Base-by-base conservation (phyloP, 2,113 vertebrate genomes). In the Spilogale gracilis region DNA sequence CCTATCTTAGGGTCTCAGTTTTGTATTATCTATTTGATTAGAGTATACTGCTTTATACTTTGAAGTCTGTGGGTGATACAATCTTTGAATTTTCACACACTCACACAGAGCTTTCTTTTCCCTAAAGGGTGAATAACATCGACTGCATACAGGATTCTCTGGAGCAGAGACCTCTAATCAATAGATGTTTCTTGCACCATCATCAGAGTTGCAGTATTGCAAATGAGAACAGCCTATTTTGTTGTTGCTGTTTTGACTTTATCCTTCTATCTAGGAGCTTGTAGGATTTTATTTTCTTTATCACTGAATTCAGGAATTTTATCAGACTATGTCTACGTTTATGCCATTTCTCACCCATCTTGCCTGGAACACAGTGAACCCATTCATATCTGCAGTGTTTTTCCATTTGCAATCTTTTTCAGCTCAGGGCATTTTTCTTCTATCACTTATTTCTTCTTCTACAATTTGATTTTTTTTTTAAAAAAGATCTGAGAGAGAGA, bases 301-400 rank as follows among this genome's bases (percentile, higher is more conserved):
- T 80, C 67, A 61, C 4, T 79, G 69, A 92, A 48, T 79, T 92
- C 20, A 69, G 60, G 56, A 84, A 79, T 71, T 60, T 84, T 79
- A 90, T 48, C 74, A 88, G 52, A 65, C 50, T 23, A 93, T 58
- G 71, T 30, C 48, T 73, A 73, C 23, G 14, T 74, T 56, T 89
- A 56, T 73, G n/a, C 30, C 48, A 50, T 65, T 93, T 61, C 63
- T 85, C 12, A 67, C 52, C 54, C 48, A 38, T 65, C 48, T 74
- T 74, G 48, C 94, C 80, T 86, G 17, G 43, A 85, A 90, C 38
- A 89, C 30, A 86, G 30, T 43, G 21, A 84, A 79, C 30, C 87
- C 92, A 82, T 52, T 93, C 90, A 85, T 80, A 76, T 32, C 54
- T 89, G 48, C 10, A 69, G 48, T 56, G 21, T 58, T 95, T 88